phyloP scores from a whole-genome alignment of 2,888 invertebrate species.

The Dioctria rufipes region DNA sequence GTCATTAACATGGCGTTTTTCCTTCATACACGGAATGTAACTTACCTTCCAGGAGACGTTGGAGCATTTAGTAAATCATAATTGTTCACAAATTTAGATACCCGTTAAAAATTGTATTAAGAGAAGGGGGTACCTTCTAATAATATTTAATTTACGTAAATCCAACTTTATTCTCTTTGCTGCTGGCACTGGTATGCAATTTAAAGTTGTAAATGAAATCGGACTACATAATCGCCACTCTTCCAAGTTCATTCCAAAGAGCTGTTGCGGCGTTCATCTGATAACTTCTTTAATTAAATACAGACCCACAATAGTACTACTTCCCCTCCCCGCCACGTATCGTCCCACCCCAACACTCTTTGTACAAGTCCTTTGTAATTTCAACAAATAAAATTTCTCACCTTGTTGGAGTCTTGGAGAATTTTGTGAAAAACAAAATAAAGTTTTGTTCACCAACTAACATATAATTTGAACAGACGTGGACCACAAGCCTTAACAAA shows the following conservation, averaged over 20 bases:
- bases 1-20: too few relatives aligned
- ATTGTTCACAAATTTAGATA: too few relatives aligned
- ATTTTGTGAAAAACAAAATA: constrained; percentile 31
- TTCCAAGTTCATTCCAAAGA: not conserved
- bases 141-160: constrained; percentile 40
- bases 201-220: constrained; percentile 19
- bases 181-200: constrained; percentile 1
- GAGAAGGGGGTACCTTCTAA: too few relatives aligned
- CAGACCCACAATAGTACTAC: constrained; percentile 14
- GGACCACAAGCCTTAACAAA: constrained; percentile 13
- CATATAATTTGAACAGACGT: constrained; percentile 37
- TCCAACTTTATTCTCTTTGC: not conserved
- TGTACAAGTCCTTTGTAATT: constrained; percentile 8
- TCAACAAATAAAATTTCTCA: constrained; percentile 41
- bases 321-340: too few relatives aligned
- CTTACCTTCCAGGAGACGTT: too few relatives aligned
- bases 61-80: too few relatives aligned
- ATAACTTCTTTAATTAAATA: constrained; percentile 43
- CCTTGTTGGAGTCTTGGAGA: constrained; percentile 22
- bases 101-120: too few relatives aligned
- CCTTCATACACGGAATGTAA: too few relatives aligned
- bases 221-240: not conserved
- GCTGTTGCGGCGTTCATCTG: not conserved
- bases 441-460: constrained; percentile 10
- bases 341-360: not conserved